Conservation (phyloP, 2,888 invertebrate species). For the Pollenia amentaria region DNA sequence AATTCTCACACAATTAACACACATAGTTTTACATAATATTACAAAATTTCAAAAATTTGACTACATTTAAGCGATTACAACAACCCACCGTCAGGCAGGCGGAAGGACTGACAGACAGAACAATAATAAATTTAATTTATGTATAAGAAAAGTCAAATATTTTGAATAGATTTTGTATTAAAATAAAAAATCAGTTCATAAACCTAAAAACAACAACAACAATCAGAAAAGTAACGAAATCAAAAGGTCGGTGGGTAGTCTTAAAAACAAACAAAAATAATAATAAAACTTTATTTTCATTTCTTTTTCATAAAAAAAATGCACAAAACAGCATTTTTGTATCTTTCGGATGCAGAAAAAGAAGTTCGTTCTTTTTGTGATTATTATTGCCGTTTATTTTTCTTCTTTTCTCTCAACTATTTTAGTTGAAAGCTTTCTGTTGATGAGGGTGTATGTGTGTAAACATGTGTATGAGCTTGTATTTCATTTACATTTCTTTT, state of each 20-base stretch:
- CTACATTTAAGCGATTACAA: neutral
- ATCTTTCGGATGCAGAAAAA: slow-evolving; percentile 16
- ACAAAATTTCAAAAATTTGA: slow-evolving; percentile 30
- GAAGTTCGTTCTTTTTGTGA: slow-evolving; percentile 28
- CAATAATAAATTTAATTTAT: slow-evolving; percentile 53
- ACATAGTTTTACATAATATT: neutral
- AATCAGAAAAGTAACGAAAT: neutral
- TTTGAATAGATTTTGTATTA: slow-evolving; percentile 55
- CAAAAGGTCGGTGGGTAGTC: slow-evolving; percentile 51
- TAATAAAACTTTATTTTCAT: slow-evolving; percentile 27
- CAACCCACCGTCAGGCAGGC: slow-evolving; percentile 8
- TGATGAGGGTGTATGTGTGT: slow-evolving; percentile 18
- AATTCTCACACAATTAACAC: slow-evolving; percentile 17
- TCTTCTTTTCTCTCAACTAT: slow-evolving; percentile 3
- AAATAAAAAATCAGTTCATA: slow-evolving; percentile 49
- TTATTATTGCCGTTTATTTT: slow-evolving; percentile 37
- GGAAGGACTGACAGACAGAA: slow-evolving; percentile 1
- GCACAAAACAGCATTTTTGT: slow-evolving; percentile 4
- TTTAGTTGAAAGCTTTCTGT: slow-evolving; percentile 58
- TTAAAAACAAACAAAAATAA: slow-evolving; percentile 48
- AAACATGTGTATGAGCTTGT: neutral
- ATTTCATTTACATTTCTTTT: slow-evolving; percentile 10
- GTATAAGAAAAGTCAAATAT: slow-evolving; percentile 59
- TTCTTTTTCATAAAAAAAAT: slow-evolving; percentile 20
- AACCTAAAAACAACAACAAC: slow-evolving; percentile 10